Base-by-base conservation (phyloP, 2,888 invertebrate species). In the Maniola hyperantus region DNA sequence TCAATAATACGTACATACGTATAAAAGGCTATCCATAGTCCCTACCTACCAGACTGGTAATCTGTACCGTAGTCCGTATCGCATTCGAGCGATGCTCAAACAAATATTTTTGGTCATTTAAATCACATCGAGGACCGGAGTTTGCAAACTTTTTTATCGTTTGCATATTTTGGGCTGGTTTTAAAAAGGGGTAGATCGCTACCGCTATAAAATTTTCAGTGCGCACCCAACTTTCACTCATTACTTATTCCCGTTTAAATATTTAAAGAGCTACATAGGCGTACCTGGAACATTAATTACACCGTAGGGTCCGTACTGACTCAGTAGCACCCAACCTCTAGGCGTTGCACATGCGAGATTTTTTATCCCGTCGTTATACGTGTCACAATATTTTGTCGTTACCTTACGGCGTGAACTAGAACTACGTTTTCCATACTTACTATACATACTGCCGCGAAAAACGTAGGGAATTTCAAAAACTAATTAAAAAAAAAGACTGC, bases 241-340 rank as follows among this genome's bases (percentile, higher is more conserved):
- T 68, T 66, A 69, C 57, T 60, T 66, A 68, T 65, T 66, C 66
- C 50, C 50, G 63, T 60, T 68, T 74, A 68, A 73, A 76, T 75
- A 73, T 71, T 74, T 73, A 65, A 74, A 57, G 66, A 51, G 58
- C 67, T 61, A 53, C 62, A 71, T 69, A 59, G 70, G 70, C 67
- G 68, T 70, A 67, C 72, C 71, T 72, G 69, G 68, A 70, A 69
- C 70, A 74, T 76, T 76, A 76, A 76, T 76, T 77, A 76, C 74
- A 74, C 68, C 64, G 66, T 44, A 65, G 72, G 75, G 73, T 74
- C 72, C 8, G 39, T 39, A 39, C 39, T 10, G 10, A 39, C 39
- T 39, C 10, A 72, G 71, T 71, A 65, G 66, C 61, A 61, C 66
- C 67, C 70, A 64, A 66, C 64, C 72, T 66, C 65, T 70, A 69